phyloP scores from a whole-genome alignment of 2,113 vertebrate species.

The Heterotilapia buettikoferi region DNA sequence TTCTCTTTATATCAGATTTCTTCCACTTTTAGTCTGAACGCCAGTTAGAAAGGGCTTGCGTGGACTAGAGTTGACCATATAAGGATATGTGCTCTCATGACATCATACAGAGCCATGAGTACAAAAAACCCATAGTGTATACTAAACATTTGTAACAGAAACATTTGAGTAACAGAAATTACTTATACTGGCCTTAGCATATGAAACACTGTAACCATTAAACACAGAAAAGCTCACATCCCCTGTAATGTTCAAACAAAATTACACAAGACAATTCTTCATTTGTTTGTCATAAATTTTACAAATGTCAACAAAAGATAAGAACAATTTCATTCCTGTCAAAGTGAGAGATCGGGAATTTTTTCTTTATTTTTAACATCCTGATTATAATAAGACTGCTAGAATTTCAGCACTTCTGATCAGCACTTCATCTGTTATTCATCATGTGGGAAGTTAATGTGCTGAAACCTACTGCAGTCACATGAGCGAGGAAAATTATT shows the following conservation, averaged over 20 bases:
- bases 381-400: not conserved
- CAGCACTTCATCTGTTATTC: not conserved
- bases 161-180: not conserved
- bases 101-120: not conserved
- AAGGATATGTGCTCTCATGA: not conserved
- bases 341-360: not conserved
- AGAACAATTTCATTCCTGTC: not conserved
- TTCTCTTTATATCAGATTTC: not conserved
- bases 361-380: not conserved
- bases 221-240: not conserved
- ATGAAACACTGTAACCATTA: not conserved
- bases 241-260: not conserved
- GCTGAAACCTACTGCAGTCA: conserved; percentile 6
- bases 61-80: not conserved
- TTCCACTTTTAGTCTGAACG: not conserved
- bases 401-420: not conserved
- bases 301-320: not conserved
- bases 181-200: not conserved
- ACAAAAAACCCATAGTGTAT: not conserved
- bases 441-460: conserved; percentile 1
- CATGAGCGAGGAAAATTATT: conserved; percentile 8
- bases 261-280: not conserved
- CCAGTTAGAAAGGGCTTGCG: not conserved
- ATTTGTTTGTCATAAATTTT: not conserved
- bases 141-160: not conserved